Base-by-base conservation (phyloP, 23 tunicate genomes). In the Diplosoma virens region DNA sequence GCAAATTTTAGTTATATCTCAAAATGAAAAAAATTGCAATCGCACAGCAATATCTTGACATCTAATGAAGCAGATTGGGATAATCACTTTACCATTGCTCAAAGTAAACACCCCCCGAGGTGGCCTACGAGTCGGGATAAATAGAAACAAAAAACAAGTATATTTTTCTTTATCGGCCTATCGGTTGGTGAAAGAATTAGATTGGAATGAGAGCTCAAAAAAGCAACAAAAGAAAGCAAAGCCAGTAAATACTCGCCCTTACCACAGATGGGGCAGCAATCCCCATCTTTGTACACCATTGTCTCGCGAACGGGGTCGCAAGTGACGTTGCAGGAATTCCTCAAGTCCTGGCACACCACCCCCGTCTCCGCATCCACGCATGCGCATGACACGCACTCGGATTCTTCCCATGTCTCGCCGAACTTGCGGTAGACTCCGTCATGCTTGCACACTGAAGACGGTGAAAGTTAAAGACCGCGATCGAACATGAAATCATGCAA, bases 231-330 rank as follows among this genome's bases (percentile, higher is more conserved):
- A 46, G 16, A 11, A 46, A 16, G 52, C 14, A 11, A 46, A 46
- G n/a, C n/a, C n/a, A n/a, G n/a, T n/a, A n/a, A n/a, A n/a, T n/a
- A 7, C 50, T 41, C 11, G 9, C 14, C 9, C 80, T 71, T 28
- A 86, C 92, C 92, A 67, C 92, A 86, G 18, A 27, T 54, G 1
- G 92, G 92, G 67, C 92, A 86, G 37, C 92, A 86, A 50, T 79
- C 80, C 25, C 80, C 84, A 33, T 86, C 84, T 1, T 50, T 48
- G 32, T 54, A 32, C 32, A 71, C 30, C 66, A 72, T 21, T 11
- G 32, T 60, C 5, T 86, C 77, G 1, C 73, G 71, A 24, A 30
- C 80, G 1, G 35, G 29, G 23, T 83, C 67, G 33, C 88, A 83
- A 18, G 58, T 34, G 14, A 31, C 73, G 30, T 76, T 47, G 61